Base-by-base conservation (phyloP, 2,113 vertebrate species). In the Chrysochloris asiatica region DNA sequence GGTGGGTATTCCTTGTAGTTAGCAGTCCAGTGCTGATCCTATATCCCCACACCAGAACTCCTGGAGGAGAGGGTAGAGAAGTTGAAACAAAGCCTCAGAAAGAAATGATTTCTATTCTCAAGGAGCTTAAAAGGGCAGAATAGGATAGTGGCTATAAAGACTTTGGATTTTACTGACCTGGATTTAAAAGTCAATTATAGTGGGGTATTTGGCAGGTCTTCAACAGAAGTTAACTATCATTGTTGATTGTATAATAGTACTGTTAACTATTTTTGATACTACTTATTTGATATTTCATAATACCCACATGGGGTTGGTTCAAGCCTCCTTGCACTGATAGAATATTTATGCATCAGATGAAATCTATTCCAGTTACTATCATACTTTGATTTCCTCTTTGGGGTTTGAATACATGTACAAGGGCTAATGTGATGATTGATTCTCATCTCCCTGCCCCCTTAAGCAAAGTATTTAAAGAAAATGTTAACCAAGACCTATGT, bases 301-400 rank as follows among this genome's bases (percentile, higher is more conserved):
- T 50, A 19, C 21, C 59, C 63, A 45, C 28, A 43, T 4, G 72
- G 83, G 38, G 67, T 89, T 63, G 30, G 7, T 26, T 36, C 59
- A 71, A 73, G 38, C 63, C 47, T 7, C 56, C 63, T 65, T 83
- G 21, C 24, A 22, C 8, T 48, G 6, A 65, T 41, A 92, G 48
- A 48, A 30, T 33, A 52, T 50, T 22, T 12, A 26, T 22, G 8
- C 36, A 67, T 59, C 47, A 69, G 48, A 41, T 54, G 11, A 11
- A 38, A 45, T 30, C 33, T 52, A n/a, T 45, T 33, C 30, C 56
- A 4, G 41, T n/a, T 38, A 67, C 50, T 83, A 0, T 76, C 63
- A 72, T 76, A 91, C 50, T 78, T 48, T 63, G 41, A 38, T 76
- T 54, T 10, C 33, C 86, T 88, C 63, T 78, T 83, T 89, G 71